Base-by-base conservation (phyloP, 2,888 invertebrate species). In the Synanthedon andrenaeformis region DNA sequence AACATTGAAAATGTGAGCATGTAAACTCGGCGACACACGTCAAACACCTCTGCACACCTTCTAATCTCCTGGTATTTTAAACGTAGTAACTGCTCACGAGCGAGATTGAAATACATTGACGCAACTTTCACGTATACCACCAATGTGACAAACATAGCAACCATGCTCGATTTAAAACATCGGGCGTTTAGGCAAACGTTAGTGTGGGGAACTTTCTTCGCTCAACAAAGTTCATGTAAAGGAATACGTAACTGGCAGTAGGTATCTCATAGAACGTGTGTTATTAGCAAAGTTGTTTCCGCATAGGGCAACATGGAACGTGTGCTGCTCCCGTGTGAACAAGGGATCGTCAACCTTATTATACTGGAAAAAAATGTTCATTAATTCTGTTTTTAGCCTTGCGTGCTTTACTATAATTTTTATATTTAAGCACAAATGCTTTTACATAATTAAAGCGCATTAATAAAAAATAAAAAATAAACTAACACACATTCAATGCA, bases 231-330 rank as follows among this genome's bases (percentile, higher is more conserved):
- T n/a, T n/a, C 62, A 65, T 65, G 57, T 53, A 54, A 53, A 67
- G 65, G 63, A 69, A 68, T 64, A 73, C 74, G 74, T 78, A 82
- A 79, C 79, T 79, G 79, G 81, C 79, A 80, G 82, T 35, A 35
- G 35, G 35, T 84, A 83, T 84, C 83, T 84, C 80, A 83, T 81
- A 79, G 79, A 80, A 79, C 82, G 82, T 78, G 85, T 83, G 85
- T 83, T 84, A 84, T 84, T 83, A 82, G 83, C 81, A 74, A 81
- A 79, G 76, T 74, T 77, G 82, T 85, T 87, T 87, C 86, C 86
- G 86, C 86, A 81, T 84, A 83, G 81, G 77, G 72, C 76, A 77
- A 80, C 81, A 78, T 45, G 69, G 69, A 68, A 67, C 77, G 74
- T 72, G 74, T 45, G 77, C 74, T 74, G 78, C 74, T 76, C 75